Base-by-base conservation (phyloP, 2,888 invertebrate species). In the Leptopterna dolabrata region DNA sequence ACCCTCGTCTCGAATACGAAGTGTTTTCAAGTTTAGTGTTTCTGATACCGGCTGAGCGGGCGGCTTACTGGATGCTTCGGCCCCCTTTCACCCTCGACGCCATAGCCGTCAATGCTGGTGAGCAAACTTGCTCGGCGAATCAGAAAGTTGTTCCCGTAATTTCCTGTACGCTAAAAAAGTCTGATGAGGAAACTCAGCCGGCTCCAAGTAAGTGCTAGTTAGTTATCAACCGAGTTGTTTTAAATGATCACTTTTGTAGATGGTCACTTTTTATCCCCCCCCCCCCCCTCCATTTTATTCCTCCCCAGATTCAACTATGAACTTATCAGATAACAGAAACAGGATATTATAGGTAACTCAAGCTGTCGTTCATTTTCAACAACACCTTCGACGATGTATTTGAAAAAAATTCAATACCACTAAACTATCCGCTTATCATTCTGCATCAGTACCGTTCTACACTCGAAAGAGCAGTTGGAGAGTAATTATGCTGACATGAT, bases 171-270 rank as follows among this genome's bases (percentile, higher is more conserved):
- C 24, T 63, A 63, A 63, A 63, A 63, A 63, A 63, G 63, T 63
- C 63, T 63, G 63, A 63, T 63, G 63, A 63, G 63, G 63, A 63
- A 63, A 63, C 63, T 63, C 63, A 63, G 63, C 63, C 63, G 63
- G 24, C 63, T 63, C 63, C 63, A 63, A 63, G 63, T 63, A 63
- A 63, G 63, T 63, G 24, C 24, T 24, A 63, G 63, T 24, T 24
- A 11, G 19, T 27, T 24, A 63, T 63, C 63, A 11, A 63, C 2
- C 47, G 13, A 47, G 13, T 47, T 47, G 13, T 13, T n/a, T 47
- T 16, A 47, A 4, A 47, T 47, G 16, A 7, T 36, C 36, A n/a
- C n/a, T n/a, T n/a, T n/a, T 36, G 36, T 36, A 4, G 36, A 36
- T 36, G 36, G 36, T 7, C 7, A 36, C 36, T 36, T 36, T n/a